Percentiles rank a stretch among this genome's conserved stretches.
These are phyloP conservation scores for Diphyllodes magnificus DNA, from an alignment of 2,113 vertebrate genomes.

Conservation along the genomic window DNA sequence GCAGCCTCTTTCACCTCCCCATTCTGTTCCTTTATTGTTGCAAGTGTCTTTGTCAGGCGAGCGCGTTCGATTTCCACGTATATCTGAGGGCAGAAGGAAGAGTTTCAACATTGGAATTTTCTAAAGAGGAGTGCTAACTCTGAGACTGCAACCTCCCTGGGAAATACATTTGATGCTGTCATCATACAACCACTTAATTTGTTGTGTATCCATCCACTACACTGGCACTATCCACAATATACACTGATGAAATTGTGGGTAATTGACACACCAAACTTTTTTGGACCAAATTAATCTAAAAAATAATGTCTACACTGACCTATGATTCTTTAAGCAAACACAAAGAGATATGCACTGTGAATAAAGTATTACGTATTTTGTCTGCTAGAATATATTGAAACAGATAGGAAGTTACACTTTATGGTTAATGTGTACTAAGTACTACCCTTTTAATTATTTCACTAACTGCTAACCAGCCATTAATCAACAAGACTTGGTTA, in stretches of 20 bases:
- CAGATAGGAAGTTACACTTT: not conserved
- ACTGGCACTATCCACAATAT: not conserved
- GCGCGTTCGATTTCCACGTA: conserved; percentile 98
- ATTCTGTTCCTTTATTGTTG: conserved; percentile 90
- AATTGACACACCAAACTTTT: not conserved
- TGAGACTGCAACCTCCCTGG: not conserved
- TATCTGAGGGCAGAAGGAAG: conserved; percentile 75
- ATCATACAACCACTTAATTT: not conserved
- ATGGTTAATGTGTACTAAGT: not conserved
- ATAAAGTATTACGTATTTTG: not conserved
- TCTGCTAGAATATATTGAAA: not conserved
- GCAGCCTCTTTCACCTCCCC: conserved; percentile 95
- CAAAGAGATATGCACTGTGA: not conserved
- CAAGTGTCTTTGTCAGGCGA: conserved; percentile 90
- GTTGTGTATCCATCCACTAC: not conserved
- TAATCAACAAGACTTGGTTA: not conserved
- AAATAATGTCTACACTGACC: not conserved
- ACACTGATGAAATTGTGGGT: not conserved
- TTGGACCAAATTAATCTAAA: not conserved
- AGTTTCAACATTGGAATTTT: not conserved
- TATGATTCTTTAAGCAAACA: not conserved
- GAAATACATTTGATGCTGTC: not conserved
- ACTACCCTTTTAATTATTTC: not conserved
- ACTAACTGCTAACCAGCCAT: not conserved
- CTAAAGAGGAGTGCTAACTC: not conserved